Evolutionary conservation across 2,797 vertebrate genomes (phyloP), one percentile per base, ranked within the genome.

Genomic region (Typhlichthys subterraneus): DNA sequence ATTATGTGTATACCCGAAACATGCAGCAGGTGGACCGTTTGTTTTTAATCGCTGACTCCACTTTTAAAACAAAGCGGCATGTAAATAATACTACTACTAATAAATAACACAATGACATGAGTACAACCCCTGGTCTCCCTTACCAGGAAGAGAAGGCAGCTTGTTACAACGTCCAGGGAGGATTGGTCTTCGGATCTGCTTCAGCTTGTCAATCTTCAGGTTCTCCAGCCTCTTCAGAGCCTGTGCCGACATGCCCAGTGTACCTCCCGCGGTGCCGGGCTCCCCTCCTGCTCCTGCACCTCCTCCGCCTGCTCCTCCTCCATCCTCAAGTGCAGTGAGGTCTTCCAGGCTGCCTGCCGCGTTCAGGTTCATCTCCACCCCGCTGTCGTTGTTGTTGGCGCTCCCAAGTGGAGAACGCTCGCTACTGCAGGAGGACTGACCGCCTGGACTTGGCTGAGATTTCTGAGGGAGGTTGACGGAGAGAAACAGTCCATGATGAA

Each of bases 321-420:
- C 81, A 3, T 99, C 97, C 61, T 98, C 97, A 75, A 97, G 75
- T 0, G 92, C 95, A 5, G 96, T 96, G 77, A 99, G 92, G 70
- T 99, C 97, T 82, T 99, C 97, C 6, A 95, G 94, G 78, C 97
- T 99, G 45, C 96, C 96, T 0, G 96, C 94, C 0, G 94, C 90
- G 0, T 97, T 98, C n/a, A 95, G 93, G 0, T 97, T 93, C 97
- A 99, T 98, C 89, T 99, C 97, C 72, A 99, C 97, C 0, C 97
- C 97, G 0, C 97, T 99, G 90, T 99, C 97, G 0, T 98, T 99
- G 87, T 99, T 99, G 86, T 97, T 96, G 67, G 95, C 91, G 17
- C 96, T 99, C 65, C 97, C 97, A 9, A 98, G 91, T 0, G 97
- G 96, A 1, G 97, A 99, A 49, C 92, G 95, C 73, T 97, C 97